Percentiles rank a stretch among this genome's conserved stretches.
Evolutionary conservation across 2,797 vertebrate species (phyloP).

Genomic region (Poecilia wingei): DNA sequence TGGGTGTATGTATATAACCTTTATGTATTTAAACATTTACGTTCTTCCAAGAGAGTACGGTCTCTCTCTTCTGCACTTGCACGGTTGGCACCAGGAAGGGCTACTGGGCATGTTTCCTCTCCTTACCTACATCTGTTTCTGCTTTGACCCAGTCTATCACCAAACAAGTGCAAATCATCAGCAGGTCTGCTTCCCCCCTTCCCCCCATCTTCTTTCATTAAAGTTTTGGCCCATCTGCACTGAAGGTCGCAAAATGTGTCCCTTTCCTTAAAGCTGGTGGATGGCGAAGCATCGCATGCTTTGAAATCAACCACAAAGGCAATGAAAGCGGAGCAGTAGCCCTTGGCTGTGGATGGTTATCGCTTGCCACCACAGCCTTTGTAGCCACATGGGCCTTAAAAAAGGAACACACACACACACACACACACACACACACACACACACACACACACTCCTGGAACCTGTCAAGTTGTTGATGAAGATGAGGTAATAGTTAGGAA

Average conservation of each 20-base stretch:
- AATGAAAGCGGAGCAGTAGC: conserved; percentile 55
- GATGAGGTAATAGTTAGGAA: conserved; percentile 51
- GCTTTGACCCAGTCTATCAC: conserved; percentile 53
- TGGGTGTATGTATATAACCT: background rate
- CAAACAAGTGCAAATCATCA: conserved; percentile 61
- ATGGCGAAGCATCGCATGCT: conserved; percentile 54
- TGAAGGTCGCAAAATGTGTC: conserved; percentile 63
- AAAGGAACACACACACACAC: conserved; percentile 16
- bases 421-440: no score
- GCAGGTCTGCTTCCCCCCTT: conserved; percentile 39
- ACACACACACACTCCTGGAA: conserved; percentile 49
- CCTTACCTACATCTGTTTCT: conserved; percentile 58
- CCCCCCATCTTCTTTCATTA: conserved; percentile 33
- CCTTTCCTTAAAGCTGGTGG: conserved; percentile 54
- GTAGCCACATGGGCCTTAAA: conserved; percentile 59
- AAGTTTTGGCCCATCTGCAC: conserved; percentile 50
- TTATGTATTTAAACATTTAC: background rate
- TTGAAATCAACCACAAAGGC: conserved; percentile 66
- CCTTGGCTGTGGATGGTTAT: conserved; percentile 73
- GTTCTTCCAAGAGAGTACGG: background rate
- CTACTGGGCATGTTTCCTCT: conserved; percentile 45
- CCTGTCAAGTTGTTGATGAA: conserved; percentile 55
- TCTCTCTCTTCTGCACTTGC: conserved; percentile 3
- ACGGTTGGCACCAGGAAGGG: conserved; percentile 35
- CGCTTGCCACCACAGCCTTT: conserved; percentile 61